Percentiles rank a stretch among this genome's conserved stretches.
Evolutionary conservation across 2,888 invertebrate species (phyloP).

Genomic region (Drosophila robusta): DNA sequence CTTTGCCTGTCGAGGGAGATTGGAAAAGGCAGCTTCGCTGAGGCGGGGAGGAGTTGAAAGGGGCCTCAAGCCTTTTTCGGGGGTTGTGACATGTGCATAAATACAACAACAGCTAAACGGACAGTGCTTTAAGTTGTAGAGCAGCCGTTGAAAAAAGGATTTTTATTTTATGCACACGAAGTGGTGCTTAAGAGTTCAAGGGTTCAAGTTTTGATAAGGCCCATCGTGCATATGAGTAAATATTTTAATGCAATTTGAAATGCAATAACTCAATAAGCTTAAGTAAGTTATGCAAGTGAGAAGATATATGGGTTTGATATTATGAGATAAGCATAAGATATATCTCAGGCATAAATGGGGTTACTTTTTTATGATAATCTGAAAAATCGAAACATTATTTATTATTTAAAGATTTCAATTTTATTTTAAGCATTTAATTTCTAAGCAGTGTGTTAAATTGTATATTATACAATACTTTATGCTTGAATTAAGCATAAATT

Average conservation of each 20-base stretch:
- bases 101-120: conserved; percentile 18
- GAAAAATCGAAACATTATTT: too few relatives aligned
- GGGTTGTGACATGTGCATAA: conserved; percentile 60
- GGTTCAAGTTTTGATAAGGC: neutral
- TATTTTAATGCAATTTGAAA: neutral
- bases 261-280: neutral
- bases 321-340: too few relatives aligned
- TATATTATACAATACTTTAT: too few relatives aligned
- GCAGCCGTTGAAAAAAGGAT: conserved; percentile 5
- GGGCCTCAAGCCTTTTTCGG: conserved; percentile 37
- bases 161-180: conserved; percentile 2
- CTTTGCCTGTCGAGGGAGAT: conserved; percentile 7
- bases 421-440: too few relatives aligned
- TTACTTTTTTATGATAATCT: neutral
- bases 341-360: neutral
- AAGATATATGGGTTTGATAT: neutral
- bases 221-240: conserved; percentile 6
- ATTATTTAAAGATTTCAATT: neutral
- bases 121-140: conserved; percentile 33
- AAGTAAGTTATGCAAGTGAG: neutral
- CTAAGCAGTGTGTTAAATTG: too few relatives aligned
- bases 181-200: conserved; percentile 9
- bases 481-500: too few relatives aligned
- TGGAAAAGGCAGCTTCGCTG: neutral
- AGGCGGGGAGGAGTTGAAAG: conserved; percentile 1